Evolutionary conservation across 2,888 invertebrate species (phyloP).

Genomic region (Meliscaeva auricollis): DNA sequence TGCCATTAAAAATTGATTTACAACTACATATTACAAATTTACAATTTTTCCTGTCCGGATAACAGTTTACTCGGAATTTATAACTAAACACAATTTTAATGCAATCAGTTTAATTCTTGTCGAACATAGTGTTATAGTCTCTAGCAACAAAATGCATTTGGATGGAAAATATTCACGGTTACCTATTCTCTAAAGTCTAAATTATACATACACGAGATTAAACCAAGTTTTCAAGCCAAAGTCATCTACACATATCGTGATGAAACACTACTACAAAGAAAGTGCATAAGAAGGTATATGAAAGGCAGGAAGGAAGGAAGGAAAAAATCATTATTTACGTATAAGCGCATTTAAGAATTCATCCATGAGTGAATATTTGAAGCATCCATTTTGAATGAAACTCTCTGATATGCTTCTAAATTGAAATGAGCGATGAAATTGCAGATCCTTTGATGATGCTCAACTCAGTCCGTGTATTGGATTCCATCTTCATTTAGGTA

Average conservation of each 20-base stretch:
- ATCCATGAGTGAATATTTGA: constrained; percentile 39
- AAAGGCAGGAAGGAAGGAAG: constrained; percentile 15
- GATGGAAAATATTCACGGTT: constrained; percentile 37
- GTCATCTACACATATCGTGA: neutral
- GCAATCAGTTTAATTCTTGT: constrained; percentile 10
- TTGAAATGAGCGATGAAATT: constrained; percentile 53
- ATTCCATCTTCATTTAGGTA: constrained; percentile 26
- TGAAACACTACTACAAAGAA: neutral
- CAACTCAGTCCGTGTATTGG: neutral
- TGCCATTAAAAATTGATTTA: too few relatives aligned
- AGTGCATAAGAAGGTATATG: neutral
- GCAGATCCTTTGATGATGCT: constrained; percentile 18
- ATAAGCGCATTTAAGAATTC: constrained; percentile 38
- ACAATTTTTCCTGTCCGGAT: too few relatives aligned
- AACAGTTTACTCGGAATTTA: too few relatives aligned
- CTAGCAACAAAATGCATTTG: constrained; percentile 27
- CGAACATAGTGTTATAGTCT: constrained; percentile 32
- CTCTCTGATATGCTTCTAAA: constrained; percentile 12
- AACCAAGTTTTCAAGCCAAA: constrained; percentile 12
- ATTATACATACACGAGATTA: neutral
- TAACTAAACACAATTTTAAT: too few relatives aligned
- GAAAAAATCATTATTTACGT: constrained; percentile 60
- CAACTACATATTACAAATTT: too few relatives aligned
- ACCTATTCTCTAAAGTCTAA: constrained; percentile 6
- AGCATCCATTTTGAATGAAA: constrained; percentile 24